Base-by-base conservation (phyloP, 1,140 invertebrate species). In the Drosophila fuyamai region DNA sequence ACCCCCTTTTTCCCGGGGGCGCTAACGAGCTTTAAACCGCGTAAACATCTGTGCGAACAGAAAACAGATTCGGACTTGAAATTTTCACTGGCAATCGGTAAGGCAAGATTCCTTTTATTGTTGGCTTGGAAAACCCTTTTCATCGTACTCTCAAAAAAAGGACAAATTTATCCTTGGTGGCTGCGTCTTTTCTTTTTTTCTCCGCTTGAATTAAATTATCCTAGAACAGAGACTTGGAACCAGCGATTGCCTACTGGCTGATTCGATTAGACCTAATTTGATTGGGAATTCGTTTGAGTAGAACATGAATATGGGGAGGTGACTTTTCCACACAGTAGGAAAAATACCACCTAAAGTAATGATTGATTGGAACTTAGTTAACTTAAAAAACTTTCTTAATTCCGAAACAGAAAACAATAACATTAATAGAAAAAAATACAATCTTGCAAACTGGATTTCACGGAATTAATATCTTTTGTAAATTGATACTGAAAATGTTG, bases 21-120 rank as follows among this genome's bases (percentile, higher is more conserved):
- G 67, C 79, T 81, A 81, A 81, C 79, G 79, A 81, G 79, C 74
- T 74, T 77, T 77, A 81, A 81, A 77, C 79, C 79, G 79, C 79
- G 79, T 59, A 77, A 82, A 81, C 79, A 81, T 81, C 79, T 81
- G 79, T 81, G 79, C 66, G 79, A 82, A 81, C 79, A 77, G 62
- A 77, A 71, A 71, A 48, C 63, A 71, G 67, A 68, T 70, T 71
- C 36, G 44, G 65, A 66, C 29, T 51, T 4, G 9, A 4, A 58
- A 6, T 43, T 43, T 16, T 14, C 29, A 48, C 27, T 50, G 4
- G 35, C 14, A 47, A 35, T 66, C 44, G 67, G 65, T 67, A 44
- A 32, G 27, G 62, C 43, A 54, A 67, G 67, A 54, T 67, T 14
- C 51, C 68, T 48, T 71, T 57, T 57, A 47, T 47, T 71, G 51